Evolutionary conservation across 2,888 invertebrate species (phyloP).

Genomic region (Galeopsomyia nigrocyanea): DNA sequence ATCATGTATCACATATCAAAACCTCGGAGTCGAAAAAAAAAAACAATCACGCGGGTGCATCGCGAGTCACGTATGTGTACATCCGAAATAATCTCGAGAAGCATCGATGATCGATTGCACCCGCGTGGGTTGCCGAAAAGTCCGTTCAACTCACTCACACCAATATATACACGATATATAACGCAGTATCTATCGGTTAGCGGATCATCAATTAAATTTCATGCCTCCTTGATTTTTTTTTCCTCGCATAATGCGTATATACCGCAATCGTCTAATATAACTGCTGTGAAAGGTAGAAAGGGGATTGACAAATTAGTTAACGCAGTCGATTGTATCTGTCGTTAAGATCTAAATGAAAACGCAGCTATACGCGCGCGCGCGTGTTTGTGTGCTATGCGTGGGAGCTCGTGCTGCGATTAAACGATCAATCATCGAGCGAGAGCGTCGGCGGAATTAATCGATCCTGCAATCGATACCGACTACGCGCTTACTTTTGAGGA

Average conservation of each 20-base stretch:
- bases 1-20: too few species aligned
- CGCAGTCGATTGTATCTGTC: conserved; percentile 15
- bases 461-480: conserved; percentile 6
- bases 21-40: background rate
- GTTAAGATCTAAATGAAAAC: conserved; percentile 13
- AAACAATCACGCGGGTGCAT: conserved; percentile 2
- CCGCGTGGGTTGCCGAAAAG: background rate
- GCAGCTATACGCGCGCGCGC: background rate
- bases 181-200: conserved; percentile 10
- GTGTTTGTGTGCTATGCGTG: too few species aligned
- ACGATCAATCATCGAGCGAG: conserved; percentile 24
- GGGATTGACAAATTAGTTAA: conserved; percentile 36
- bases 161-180: too few species aligned
- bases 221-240: conserved; percentile 12
- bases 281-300: background rate
- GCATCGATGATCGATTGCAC: conserved; percentile 29
- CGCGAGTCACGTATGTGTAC: background rate
- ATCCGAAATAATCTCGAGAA: background rate
- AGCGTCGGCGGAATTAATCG: conserved; percentile 19
- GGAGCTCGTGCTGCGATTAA: conserved; percentile 2
- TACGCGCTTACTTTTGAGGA: too few species aligned
- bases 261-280: background rate
- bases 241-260: too few species aligned
- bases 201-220: conserved; percentile 45
- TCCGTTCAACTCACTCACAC: background rate